phyloP scores from a whole-genome alignment of 92 coral and sea anemone species.

The Palythoa heliodiscus region DNA sequence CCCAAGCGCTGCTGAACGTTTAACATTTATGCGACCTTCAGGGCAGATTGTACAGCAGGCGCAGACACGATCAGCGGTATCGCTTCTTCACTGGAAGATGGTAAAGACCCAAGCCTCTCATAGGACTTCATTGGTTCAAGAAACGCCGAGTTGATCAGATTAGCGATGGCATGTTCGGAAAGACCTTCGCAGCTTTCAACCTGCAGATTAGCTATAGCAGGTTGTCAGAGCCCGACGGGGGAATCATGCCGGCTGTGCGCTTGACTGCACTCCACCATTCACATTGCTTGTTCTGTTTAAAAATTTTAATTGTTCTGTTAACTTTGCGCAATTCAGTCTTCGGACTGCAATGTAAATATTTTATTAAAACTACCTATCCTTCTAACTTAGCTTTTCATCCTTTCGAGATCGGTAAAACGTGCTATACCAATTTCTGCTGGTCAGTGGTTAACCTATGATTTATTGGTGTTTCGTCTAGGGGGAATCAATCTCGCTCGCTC shows the following conservation, averaged over 20 bases:
- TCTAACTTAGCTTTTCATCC: no score
- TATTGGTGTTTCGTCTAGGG: no score
- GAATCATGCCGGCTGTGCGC: conserved; percentile 42
- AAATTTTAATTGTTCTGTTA: no score
- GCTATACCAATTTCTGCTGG: no score
- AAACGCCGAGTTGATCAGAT: conserved; percentile 36
- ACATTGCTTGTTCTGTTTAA: conserved; percentile 42
- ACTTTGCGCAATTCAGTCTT: no score
- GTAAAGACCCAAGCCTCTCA: conserved; percentile 9
- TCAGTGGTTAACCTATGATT: no score
- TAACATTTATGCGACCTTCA: neutral
- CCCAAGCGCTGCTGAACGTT: no score
- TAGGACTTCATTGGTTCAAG: conserved; percentile 30
- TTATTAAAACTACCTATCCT: no score
- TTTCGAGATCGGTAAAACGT: no score
- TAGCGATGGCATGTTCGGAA: conserved; percentile 14
- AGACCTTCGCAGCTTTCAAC: conserved; percentile 4
- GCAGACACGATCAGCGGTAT: conserved; percentile 17
- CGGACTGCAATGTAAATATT: no score
- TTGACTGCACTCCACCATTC: conserved; percentile 60
- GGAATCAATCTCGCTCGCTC: no score
- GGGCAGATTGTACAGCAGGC: conserved; percentile 28
- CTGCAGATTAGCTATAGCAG: conserved; percentile 21
- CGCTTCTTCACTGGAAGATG: conserved; percentile 1
- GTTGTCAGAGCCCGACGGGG: conserved; percentile 50